Conservation (phyloP, 2,113 vertebrate genomes). For the Gorsachius goisagi region DNA sequence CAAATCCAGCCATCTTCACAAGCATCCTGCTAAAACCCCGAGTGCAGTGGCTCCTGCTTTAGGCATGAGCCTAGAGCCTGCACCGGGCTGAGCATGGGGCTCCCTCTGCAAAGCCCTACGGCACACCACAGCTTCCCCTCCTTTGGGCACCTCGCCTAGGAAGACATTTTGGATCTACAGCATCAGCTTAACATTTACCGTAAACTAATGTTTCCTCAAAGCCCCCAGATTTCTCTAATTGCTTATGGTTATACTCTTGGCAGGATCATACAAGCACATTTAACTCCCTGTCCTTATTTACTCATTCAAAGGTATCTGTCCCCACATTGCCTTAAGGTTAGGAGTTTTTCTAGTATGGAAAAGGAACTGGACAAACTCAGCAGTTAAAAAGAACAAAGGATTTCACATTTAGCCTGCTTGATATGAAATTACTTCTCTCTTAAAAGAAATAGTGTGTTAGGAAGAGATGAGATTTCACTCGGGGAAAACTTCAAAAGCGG, state of each 20-base stretch:
- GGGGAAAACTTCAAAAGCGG: background rate
- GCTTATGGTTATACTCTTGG: background rate
- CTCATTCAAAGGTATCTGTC: background rate
- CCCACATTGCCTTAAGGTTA: background rate
- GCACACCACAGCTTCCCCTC: background rate
- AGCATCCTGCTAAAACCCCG: fast-evolving
- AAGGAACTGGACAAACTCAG: background rate
- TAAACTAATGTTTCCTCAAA: background rate
- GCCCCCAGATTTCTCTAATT: background rate
- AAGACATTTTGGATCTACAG: background rate
- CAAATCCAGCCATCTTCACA: background rate
- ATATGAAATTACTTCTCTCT: background rate
- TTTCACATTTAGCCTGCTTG: background rate
- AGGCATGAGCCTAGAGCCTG: fast-evolving
- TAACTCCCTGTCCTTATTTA: background rate
- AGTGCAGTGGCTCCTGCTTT: fast-evolving
- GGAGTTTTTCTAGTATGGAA: background rate
- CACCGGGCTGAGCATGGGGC: fast-evolving
- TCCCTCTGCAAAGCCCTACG: background rate
- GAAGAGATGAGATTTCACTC: background rate
- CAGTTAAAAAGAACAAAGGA: background rate
- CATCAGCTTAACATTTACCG: background rate
- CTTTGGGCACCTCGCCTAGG: fast-evolving
- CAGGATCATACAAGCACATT: background rate
- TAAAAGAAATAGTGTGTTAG: background rate